Evolutionary conservation across 2,888 invertebrate genomes (phyloP).

Genomic region (Tridacna gigas): DNA sequence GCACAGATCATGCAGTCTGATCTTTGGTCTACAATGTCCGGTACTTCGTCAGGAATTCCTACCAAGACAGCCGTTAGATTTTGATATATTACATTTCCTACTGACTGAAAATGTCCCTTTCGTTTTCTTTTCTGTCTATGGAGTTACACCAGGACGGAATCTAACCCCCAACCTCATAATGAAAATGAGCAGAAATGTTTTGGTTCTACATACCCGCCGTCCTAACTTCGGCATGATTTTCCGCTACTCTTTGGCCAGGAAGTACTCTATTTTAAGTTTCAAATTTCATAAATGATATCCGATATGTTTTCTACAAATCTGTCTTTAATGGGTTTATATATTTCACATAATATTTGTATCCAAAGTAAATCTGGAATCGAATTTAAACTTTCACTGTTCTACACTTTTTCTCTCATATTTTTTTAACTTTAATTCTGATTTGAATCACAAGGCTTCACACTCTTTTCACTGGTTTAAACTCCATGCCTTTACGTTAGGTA

Average conservation of each 20-base stretch:
- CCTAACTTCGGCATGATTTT: slow-evolving; percentile 29
- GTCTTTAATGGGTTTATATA: no score
- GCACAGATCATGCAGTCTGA: no score
- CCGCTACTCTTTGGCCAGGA: not conserved
- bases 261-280: not conserved
- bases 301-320: not conserved
- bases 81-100: no score
- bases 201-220: slow-evolving; percentile 15
- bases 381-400: not conserved
- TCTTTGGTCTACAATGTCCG: no score
- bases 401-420: slow-evolving; percentile 1
- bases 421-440: not conserved
- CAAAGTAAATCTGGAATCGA: not conserved
- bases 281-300: slow-evolving; percentile 20
- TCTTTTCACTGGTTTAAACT: slow-evolving; percentile 22
- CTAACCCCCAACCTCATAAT: no score
- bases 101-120: no score
- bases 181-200: no score
- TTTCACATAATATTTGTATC: no score
- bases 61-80: no score
- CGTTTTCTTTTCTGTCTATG: no score
- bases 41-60: no score
- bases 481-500: slow-evolving; percentile 18
- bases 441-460: not conserved
- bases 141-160: no score